Evolutionary conservation across 1,140 invertebrate species (phyloP), one percentile per base, ranked within the genome.

Genomic region (Apis laboriosa): DNA sequence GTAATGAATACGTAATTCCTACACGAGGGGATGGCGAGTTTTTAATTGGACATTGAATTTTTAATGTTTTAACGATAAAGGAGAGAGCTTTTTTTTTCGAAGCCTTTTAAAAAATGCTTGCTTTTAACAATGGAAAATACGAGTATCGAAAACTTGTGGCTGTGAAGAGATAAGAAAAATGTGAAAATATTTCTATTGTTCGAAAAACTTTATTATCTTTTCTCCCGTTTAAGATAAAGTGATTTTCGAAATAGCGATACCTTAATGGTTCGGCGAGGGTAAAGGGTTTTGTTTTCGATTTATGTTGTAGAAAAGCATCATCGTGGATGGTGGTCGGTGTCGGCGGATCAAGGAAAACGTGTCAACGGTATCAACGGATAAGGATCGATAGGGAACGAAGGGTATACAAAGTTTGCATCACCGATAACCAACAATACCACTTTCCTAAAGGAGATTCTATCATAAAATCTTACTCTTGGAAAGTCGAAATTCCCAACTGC

Each of bases 301-400:
- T n/a, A 76, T 43, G 56, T 60, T 58, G 68, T 76, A 68, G 77
- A 4, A 66, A 77, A 86, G 85, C 80, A 86, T 86, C n/a, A 82
- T 84, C 88, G 84, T 51, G 5, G 34, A 43, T 34, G 78, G 64
- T 76, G 84, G 73, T 80, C 77, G 68, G 58, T 84, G 91, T 92
- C 92, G 92, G 92, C 92, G 91, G 92, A 94, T 93, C 92, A 93
- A 92, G 90, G 88, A 82, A 89, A 90, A 88, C 92, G 92, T 93
- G 93, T 94, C 90, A 88, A 12, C 77, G 90, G 85, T 93, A 91
- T 92, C 90, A 89, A 87, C 83, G 90, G 92, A 93, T 92, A 92
- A 87, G 77, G 90, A 86, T 87, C 86, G 88, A 87, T 84, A 76
- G 80, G 34, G 34, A 43, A 43, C 34, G 4, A 43, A 7, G 34